Percentiles rank a stretch among this genome's conserved stretches.
These are phyloP conservation scores for Cisticola juncidis DNA, from an alignment of 2,113 vertebrate genomes.

Conservation along the genomic window DNA sequence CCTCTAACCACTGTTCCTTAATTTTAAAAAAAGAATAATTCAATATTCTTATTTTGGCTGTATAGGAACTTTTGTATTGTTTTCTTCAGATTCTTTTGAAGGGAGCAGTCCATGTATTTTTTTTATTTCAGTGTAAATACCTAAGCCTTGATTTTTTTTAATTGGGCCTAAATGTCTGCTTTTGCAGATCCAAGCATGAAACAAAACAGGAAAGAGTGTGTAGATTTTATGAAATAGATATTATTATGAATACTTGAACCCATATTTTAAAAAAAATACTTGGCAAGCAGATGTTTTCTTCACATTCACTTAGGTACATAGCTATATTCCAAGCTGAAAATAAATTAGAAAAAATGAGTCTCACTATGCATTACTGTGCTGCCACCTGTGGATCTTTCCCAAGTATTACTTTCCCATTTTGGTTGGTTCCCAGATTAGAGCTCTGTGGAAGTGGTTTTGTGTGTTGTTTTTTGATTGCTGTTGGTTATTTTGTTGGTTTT, in stretches of 20 bases:
- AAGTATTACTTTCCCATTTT: neutral
- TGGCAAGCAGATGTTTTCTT: neutral
- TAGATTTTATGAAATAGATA: neutral
- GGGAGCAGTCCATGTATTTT: neutral
- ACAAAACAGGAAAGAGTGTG: neutral
- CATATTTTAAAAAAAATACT: neutral
- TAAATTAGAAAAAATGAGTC: neutral
- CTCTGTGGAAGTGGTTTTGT: neutral
- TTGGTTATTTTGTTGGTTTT: too few relatives aligned
- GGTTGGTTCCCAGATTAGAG: neutral
- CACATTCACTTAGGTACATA: neutral
- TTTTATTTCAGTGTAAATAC: neutral
- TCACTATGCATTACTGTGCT: neutral
- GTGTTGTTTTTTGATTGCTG: too few relatives aligned
- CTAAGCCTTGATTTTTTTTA: neutral
- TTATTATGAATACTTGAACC: neutral
- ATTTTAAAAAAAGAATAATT: neutral
- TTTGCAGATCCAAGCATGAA: neutral
- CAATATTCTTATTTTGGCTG: neutral
- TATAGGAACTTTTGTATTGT: neutral
- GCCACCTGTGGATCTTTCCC: conserved; percentile 41
- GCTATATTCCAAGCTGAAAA: neutral
- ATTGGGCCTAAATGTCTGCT: neutral
- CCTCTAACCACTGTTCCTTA: neutral
- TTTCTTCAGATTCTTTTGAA: neutral